A percentile compares a stretch with the other conserved stretches of the same genome.
Evolutionary conservation across 2,888 invertebrate genomes (phyloP).

Genomic region (Drosophila subsilvestris): DNA sequence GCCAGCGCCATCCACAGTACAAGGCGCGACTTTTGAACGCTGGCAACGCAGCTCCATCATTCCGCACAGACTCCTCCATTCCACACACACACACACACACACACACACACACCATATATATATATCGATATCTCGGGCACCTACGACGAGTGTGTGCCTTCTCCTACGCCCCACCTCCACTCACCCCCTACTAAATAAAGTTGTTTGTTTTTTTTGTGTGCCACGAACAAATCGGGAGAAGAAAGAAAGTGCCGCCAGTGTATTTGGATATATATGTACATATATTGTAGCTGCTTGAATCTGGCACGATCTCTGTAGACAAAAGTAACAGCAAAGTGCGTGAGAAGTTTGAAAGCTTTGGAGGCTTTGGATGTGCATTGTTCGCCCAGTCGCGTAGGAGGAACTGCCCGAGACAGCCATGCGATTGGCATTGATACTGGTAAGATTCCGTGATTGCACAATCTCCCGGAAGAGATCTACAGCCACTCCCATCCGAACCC

Average conservation of each 20-base stretch:
- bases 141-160: not conserved
- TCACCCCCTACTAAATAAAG: not conserved
- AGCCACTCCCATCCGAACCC: conserved; percentile 13
- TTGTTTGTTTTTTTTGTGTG: not conserved
- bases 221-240: not conserved
- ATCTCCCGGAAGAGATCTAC: conserved; percentile 22
- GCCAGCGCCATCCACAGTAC: conserved; percentile 81
- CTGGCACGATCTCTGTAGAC: not conserved
- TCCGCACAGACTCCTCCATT: not conserved
- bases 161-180: too few relatives aligned
- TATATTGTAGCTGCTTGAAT: too few relatives aligned
- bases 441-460: conserved; percentile 42
- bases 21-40: conserved; percentile 77
- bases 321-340: conserved; percentile 41
- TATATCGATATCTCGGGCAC: not conserved
- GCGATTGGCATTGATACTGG: conserved; percentile 71
- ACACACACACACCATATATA: too few relatives aligned
- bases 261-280: not conserved
- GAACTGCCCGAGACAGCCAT: conserved; percentile 44
- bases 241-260: not conserved
- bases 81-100: too few relatives aligned
- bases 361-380: conserved; percentile 61
- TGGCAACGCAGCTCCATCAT: conserved; percentile 47
- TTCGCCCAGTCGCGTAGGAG: conserved; percentile 10
- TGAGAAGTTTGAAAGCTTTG: conserved; percentile 43